These are phyloP conservation scores for Bothrops jararaca DNA, from an alignment of 2,113 vertebrate genomes.

Conservation along the genomic window DNA sequence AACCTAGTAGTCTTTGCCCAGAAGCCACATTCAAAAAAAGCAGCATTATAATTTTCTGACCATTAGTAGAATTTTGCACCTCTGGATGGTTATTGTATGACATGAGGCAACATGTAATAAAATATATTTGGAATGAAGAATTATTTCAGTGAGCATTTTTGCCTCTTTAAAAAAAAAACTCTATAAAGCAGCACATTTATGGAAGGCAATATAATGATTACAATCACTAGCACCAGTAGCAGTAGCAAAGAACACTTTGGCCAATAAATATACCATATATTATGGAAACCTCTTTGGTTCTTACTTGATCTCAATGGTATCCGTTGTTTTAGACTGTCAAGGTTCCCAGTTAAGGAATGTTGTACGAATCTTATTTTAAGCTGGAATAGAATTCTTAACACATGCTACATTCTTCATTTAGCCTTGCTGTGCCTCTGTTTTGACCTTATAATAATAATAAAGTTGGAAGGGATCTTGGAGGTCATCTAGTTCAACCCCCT, in stretches of 20 bases:
- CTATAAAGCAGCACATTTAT: not conserved
- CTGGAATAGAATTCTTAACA: not conserved
- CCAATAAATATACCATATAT: not conserved
- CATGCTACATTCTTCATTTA: too few relatives aligned
- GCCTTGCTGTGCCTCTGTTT: not conserved
- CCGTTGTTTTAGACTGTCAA: not conserved
- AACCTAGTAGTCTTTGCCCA: not conserved
- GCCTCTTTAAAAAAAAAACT: not conserved
- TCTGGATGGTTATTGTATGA: not conserved
- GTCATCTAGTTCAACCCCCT: too few relatives aligned
- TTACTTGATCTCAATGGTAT: not conserved
- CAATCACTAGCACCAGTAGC: not conserved
- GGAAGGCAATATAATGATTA: not conserved
- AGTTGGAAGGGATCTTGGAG: too few relatives aligned
- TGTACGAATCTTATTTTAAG: not conserved
- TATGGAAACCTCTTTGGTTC: not conserved
- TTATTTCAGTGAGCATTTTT: too few relatives aligned
- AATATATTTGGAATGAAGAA: too few relatives aligned
- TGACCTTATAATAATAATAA: not conserved
- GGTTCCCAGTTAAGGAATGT: not conserved
- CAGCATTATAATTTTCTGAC: not conserved
- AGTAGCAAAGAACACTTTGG: not conserved
- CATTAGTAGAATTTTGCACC: not conserved
- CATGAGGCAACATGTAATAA: not conserved
- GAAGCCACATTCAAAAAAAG: not conserved